phyloP scores from a whole-genome alignment of 2,113 vertebrate species.

The Felis chaus region DNA sequence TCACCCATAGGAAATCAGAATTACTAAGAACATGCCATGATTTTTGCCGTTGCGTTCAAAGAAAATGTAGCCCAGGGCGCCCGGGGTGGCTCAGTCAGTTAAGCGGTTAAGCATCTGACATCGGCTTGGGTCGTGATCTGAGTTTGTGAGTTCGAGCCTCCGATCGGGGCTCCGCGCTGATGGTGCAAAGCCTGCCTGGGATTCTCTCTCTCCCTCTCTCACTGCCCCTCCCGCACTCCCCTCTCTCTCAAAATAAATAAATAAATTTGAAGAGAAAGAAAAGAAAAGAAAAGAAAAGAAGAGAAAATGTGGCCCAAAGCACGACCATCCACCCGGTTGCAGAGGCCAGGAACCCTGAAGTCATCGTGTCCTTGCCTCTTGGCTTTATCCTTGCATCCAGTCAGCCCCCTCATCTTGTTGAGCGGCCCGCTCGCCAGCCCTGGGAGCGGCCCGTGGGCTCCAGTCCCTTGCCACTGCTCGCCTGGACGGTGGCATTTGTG shows the following conservation, averaged over 20 bases:
- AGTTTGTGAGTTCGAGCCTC: too few species aligned
- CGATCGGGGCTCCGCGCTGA: too few species aligned
- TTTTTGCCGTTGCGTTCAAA: neutral
- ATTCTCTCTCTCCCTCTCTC: too few species aligned
- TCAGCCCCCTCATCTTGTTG: rapidly evolving
- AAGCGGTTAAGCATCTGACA: too few species aligned
- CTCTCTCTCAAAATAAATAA: too few species aligned
- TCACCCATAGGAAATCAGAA: neutral
- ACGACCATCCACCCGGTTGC: neutral
- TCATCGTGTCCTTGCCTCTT: rapidly evolving
- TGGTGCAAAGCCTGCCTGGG: too few species aligned
- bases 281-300: neutral
- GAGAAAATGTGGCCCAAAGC: neutral
- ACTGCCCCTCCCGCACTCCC: too few species aligned
- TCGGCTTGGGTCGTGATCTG: too few species aligned
- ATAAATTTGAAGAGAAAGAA: too few species aligned
- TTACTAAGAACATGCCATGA: neutral
- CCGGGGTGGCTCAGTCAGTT: too few species aligned
- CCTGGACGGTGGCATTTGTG: neutral
- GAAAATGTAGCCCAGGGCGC: neutral
- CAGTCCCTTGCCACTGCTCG: neutral
- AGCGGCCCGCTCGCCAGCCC: neutral
- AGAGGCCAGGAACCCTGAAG: neutral
- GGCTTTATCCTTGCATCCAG: neutral
- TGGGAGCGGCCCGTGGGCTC: too few species aligned